Conservation (phyloP, 2,888 invertebrate genomes). For the Drosophila paracracens region DNA sequence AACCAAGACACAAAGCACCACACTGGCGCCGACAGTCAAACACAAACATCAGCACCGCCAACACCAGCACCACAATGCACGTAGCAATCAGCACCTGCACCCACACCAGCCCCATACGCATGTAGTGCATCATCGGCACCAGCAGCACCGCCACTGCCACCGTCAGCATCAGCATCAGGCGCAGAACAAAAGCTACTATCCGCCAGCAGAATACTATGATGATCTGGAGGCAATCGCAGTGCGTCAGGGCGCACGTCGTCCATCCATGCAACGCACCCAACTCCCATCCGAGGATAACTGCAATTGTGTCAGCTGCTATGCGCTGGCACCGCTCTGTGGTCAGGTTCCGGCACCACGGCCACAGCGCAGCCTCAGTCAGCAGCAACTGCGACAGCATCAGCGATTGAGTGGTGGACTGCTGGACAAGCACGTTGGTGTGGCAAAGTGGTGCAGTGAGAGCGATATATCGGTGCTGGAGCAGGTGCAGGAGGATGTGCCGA, state of each 20-base stretch:
- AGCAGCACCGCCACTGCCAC: constrained; percentile 59
- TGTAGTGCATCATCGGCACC: constrained; percentile 48
- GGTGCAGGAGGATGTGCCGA: constrained; percentile 58
- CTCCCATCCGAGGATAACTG: constrained; percentile 53
- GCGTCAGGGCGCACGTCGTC: constrained; percentile 62
- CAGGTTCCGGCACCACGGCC: constrained; percentile 77
- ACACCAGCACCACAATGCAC: constrained; percentile 62
- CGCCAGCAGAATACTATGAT: constrained; percentile 63
- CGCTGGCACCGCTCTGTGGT: constrained; percentile 82
- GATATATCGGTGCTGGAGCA: constrained; percentile 80
- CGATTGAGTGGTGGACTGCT: constrained; percentile 75
- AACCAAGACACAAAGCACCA: constrained; percentile 62
- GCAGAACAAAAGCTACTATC: constrained; percentile 26
- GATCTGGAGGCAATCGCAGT: constrained; percentile 63
- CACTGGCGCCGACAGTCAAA: constrained; percentile 44
- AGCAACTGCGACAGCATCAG: constrained; percentile 82
- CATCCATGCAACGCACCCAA: constrained; percentile 58
- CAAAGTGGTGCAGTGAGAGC: constrained; percentile 85
- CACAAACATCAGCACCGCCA: constrained; percentile 44
- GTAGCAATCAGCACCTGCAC: constrained; percentile 56
- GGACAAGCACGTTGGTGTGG: constrained; percentile 63
- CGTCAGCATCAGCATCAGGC: constrained; percentile 57
- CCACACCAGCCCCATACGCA: constrained; percentile 40
- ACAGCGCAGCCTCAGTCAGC: constrained; percentile 82
- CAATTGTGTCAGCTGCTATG: constrained; percentile 83